Percentiles rank a stretch among this genome's conserved stretches.
Conservation (phyloP, 1,140 invertebrate species). For the Sycobia sp. region DNA sequence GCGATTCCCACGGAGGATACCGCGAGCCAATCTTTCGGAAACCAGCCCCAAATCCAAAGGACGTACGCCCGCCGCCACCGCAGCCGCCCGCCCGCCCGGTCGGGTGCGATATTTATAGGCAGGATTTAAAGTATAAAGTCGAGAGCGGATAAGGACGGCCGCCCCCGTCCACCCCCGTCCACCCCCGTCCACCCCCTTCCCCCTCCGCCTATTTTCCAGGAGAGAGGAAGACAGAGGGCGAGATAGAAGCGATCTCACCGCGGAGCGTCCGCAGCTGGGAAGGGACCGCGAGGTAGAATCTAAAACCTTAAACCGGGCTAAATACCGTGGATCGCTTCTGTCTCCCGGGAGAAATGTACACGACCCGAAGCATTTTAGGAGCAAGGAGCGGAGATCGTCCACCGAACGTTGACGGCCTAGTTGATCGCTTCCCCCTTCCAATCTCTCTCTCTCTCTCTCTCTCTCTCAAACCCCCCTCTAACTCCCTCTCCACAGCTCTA, state of each 20-base stretch:
- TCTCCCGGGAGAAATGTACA: slow-evolving; percentile 17
- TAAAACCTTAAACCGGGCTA: slow-evolving; percentile 51
- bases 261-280: slow-evolving; percentile 43
- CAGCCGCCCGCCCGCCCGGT: slow-evolving; percentile 10
- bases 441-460: no score
- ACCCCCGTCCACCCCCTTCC: no score
- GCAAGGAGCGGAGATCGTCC: slow-evolving; percentile 9
- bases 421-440: no score
- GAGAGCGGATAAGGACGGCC: slow-evolving; percentile 46
- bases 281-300: slow-evolving; percentile 40
- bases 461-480: no score
- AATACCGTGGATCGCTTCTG: slow-evolving; percentile 40
- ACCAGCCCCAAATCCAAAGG: slow-evolving; percentile 60
- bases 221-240: slow-evolving; percentile 4
- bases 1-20: slow-evolving; percentile 62
- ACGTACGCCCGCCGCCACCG: slow-evolving; percentile 34
- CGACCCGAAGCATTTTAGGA: background rate
- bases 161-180: no score
- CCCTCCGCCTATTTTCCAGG: slow-evolving; percentile 54
- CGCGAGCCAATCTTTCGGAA: slow-evolving; percentile 64
- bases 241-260: no score
- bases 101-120: slow-evolving; percentile 60
- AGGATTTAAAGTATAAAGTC: slow-evolving; percentile 64
- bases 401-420: no score
- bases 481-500: background rate